A percentile compares a stretch with the other conserved stretches of the same genome.
Evolutionary conservation across 2,797 vertebrate genomes (phyloP).

Genomic region (Rachycentron canadum): DNA sequence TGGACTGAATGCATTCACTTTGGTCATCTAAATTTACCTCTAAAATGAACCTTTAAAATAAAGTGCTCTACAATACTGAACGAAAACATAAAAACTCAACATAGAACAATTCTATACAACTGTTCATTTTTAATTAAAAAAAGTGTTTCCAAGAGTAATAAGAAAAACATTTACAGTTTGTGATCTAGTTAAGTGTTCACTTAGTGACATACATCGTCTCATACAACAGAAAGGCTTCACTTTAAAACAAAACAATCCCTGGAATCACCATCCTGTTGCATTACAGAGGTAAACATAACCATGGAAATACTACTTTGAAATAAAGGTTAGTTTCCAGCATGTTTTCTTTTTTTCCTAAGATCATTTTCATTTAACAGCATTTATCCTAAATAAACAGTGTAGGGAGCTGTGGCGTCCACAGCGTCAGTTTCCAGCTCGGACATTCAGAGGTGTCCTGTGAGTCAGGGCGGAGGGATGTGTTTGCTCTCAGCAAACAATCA

Average conservation of each 20-base stretch:
- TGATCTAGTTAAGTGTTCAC: conserved; percentile 86
- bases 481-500: conserved; percentile 61
- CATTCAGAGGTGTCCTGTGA: conserved; percentile 56
- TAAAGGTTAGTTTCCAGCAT: conserved; percentile 86
- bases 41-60: conserved; percentile 32
- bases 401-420: conserved; percentile 67
- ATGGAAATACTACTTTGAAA: conserved; percentile 80
- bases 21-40: conserved; percentile 12
- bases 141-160: conserved; percentile 85
- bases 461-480: conserved; percentile 56
- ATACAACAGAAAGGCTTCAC: conserved; percentile 84
- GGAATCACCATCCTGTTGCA: conserved; percentile 81
- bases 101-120: conserved; percentile 74
- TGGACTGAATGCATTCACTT: conserved; percentile 21
- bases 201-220: conserved; percentile 84
- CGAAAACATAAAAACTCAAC: conserved; percentile 41
- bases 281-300: conserved; percentile 86
- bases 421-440: conserved; percentile 76
- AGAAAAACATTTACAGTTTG: conserved; percentile 86
- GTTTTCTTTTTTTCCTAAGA: conserved; percentile 73
- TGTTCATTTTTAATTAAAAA: conserved; percentile 84
- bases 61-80: conserved; percentile 41
- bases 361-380: conserved; percentile 78
- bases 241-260: conserved; percentile 78
- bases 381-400: conserved; percentile 82